phyloP scores from a whole-genome alignment of 2,888 invertebrate genomes.

The Nymphalis polychloros region DNA sequence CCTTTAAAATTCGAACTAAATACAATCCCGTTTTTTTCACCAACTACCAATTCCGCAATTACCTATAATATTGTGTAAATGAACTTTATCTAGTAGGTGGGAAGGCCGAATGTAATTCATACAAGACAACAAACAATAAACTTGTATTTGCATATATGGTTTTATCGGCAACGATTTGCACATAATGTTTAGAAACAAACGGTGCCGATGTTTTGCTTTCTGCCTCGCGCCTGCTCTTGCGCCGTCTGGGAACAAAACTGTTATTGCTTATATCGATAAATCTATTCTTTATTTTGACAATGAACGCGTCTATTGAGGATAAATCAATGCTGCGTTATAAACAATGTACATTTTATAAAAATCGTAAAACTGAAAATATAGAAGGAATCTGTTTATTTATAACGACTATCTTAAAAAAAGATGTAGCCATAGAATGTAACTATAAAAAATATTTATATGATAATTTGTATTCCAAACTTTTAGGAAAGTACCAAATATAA shows the following conservation, averaged over 20 bases:
- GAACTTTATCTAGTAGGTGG: conserved; percentile 40
- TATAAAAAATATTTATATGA: too few relatives aligned
- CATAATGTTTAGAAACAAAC: conserved; percentile 73
- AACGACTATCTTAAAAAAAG: too few relatives aligned
- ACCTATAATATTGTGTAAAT: conserved; percentile 19
- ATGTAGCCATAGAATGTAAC: too few relatives aligned
- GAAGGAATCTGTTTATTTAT: too few relatives aligned
- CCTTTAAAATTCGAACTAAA: background rate
- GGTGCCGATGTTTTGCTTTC: conserved; percentile 63
- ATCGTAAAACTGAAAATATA: too few relatives aligned
- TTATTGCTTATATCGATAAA: conserved; percentile 50
- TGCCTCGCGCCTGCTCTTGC: conserved; percentile 48
- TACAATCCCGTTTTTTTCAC: conserved; percentile 9
- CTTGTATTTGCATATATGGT: conserved; percentile 54
- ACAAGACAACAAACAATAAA: conserved; percentile 48
- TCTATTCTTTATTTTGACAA: conserved; percentile 47
- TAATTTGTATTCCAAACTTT: too few relatives aligned
- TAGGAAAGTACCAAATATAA: too few relatives aligned
- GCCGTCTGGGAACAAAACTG: conserved; percentile 54
- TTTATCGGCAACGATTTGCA: conserved; percentile 70
- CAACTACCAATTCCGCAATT: conserved; percentile 10
- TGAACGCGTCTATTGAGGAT: conserved; percentile 5
- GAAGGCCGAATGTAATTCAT: conserved; percentile 45
- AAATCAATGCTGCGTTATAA: background rate
- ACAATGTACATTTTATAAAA: too few relatives aligned